Base-by-base conservation (phyloP, 2,113 vertebrate genomes). In the Sarotherodon lohbergeri region DNA sequence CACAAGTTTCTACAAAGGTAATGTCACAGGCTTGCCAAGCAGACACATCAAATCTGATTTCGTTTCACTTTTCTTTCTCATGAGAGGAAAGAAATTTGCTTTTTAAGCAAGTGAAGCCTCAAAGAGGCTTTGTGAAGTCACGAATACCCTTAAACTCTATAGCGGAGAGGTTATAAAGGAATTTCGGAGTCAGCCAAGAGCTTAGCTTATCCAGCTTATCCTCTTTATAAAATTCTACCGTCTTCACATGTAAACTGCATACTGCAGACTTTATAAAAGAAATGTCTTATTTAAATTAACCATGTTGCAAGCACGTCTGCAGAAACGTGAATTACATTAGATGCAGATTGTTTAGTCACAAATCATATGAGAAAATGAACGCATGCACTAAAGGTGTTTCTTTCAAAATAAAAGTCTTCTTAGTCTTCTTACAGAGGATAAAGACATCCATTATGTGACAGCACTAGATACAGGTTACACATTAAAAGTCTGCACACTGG, bases 41-140 rank as follows among this genome's bases (percentile, higher is more conserved):
- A 68, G 11, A 68, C 11, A 22, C 6, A 39, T n/a, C 4, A 68
- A 41, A 22, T 22, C 10, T 3, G 63, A 68, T 68, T 12, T 41
- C 0, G 0, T 13, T 22, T 71, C 63, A 43, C 6, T 5, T n/a
- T 43, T 41, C n/a, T 13, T 41, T 4, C 4, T 41, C 34, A 14
- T 4, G 6, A 41, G 34, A 71, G n/a, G 6, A 43, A 41, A 22
- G 55, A 41, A 14, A 9, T 24, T 22, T 9, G 1, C 1, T 5
- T 39, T 68, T 22, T 22, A 41, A 71, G 36, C n/a, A 22, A 71
- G 3, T 71, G 2, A 68, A 41, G 11, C 3, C 1, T 68, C 0
- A n/a, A 22, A 13, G 10, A 68, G 34, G 36, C 4, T 68, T 39
- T 68, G 19, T 22, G 63, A 22, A 68, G 36, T 39, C 11, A n/a